Conservation (phyloP, 2,797 vertebrate species). For the Hoplostethus atlanticus region DNA sequence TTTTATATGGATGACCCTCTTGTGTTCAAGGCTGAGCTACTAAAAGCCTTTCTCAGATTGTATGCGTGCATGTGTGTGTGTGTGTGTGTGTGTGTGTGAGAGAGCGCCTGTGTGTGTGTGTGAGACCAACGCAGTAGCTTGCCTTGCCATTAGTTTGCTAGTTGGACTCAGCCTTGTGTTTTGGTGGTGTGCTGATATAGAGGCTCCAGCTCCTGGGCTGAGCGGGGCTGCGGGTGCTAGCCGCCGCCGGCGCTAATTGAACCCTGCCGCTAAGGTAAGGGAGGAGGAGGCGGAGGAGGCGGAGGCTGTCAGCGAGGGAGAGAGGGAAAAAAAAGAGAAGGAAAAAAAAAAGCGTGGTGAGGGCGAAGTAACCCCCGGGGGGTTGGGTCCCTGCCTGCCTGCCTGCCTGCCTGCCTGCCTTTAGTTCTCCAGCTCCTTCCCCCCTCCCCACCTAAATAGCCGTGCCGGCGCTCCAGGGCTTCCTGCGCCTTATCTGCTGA, state of each 20-base stretch:
- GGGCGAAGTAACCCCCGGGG: constrained; percentile 83
- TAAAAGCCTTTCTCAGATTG: constrained; percentile 39
- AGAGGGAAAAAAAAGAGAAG: constrained; percentile 43
- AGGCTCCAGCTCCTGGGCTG: constrained; percentile 75
- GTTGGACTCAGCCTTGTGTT: constrained; percentile 77
- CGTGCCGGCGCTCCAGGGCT: constrained; percentile 85
- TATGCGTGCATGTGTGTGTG: constrained; percentile 30
- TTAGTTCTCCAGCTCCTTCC: constrained; percentile 72
- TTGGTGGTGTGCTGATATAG: constrained; percentile 74
- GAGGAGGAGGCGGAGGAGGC: constrained; percentile 22
- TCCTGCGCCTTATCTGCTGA: constrained; percentile 88
- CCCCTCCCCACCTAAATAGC: constrained; percentile 85
- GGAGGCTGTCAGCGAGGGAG: constrained; percentile 71
- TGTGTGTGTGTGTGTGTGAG: constrained; percentile 18
- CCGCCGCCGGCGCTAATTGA: constrained; percentile 86
- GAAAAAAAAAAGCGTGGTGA: constrained; percentile 77
- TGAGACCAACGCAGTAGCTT: constrained; percentile 56
- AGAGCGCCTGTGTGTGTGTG: constrained; percentile 29
- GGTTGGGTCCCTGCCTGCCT: constrained; percentile 83
- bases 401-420: constrained; percentile 74
- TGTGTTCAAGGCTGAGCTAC: constrained; percentile 53
- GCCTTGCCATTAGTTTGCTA: constrained; percentile 67
- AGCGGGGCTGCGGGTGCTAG: constrained; percentile 80
- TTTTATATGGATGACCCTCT: constrained; percentile 38
- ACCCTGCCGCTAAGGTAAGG: constrained; percentile 85